These are phyloP conservation scores for Macroglossus sobrinus DNA, from an alignment of 2,113 vertebrate species.

Conservation along the genomic window DNA sequence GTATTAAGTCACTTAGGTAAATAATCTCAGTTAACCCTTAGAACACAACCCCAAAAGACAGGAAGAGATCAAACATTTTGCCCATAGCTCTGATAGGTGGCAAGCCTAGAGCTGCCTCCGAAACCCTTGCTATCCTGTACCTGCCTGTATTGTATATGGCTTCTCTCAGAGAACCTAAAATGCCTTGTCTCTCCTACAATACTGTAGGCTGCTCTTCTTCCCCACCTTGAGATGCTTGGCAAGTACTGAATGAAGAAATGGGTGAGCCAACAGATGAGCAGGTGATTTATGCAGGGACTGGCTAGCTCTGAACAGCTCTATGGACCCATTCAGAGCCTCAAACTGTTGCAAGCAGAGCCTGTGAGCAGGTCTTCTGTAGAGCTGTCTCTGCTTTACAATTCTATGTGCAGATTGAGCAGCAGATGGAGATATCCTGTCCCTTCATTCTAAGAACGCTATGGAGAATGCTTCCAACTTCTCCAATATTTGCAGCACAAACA, in stretches of 20 bases:
- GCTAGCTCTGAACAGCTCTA: neutral
- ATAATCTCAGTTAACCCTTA: neutral
- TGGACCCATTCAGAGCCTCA: neutral
- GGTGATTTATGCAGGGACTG: neutral
- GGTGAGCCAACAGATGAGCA: neutral
- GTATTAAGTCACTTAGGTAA: neutral
- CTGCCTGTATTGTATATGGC: neutral
- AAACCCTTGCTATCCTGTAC: neutral
- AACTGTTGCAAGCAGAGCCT: neutral
- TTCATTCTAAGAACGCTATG: neutral
- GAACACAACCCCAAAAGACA: neutral
- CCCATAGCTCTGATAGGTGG: neutral
- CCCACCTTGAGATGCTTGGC: neutral
- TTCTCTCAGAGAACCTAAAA: neutral
- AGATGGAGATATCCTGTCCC: neutral
- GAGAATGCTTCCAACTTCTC: neutral
- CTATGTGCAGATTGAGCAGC: neutral
- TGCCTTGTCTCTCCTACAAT: neutral
- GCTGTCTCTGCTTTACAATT: neutral
- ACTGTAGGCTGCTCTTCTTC: neutral
- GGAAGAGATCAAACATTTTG: constrained; percentile 9
- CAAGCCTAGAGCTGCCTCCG: neutral
- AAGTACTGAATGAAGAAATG: neutral
- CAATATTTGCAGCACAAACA: neutral
- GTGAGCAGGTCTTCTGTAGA: neutral